These are phyloP conservation scores for Mesopsocus fuscifrons DNA, from an alignment of 2,888 invertebrate genomes.

Conservation along the genomic window DNA sequence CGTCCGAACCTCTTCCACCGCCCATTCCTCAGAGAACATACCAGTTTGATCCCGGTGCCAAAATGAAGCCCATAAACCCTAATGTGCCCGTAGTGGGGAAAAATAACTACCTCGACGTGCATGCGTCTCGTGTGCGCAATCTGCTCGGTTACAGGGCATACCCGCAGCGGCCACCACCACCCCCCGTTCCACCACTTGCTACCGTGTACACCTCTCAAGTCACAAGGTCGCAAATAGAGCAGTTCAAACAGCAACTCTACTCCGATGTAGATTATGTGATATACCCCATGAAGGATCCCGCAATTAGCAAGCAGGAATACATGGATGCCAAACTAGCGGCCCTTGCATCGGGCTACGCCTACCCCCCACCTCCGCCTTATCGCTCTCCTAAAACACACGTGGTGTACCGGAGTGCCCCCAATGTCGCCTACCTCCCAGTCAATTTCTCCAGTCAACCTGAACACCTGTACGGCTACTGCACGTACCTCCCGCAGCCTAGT, in stretches of 20 bases:
- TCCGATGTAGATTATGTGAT: constrained; percentile 86
- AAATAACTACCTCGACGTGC: constrained; percentile 41
- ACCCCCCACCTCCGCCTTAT: constrained; percentile 28
- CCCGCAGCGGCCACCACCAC: constrained; percentile 29
- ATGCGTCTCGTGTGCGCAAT: constrained; percentile 29
- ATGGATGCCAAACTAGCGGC: constrained; percentile 64
- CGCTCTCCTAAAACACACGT: constrained; percentile 46
- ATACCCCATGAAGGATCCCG: constrained; percentile 76
- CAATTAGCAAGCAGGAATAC: constrained; percentile 78
- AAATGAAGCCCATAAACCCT: constrained; percentile 25
- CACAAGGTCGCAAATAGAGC: constrained; percentile 58
- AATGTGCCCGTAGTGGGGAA: constrained; percentile 32
- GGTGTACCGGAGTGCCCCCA: constrained; percentile 68
- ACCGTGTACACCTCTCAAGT: constrained; percentile 51
- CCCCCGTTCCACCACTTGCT: constrained; percentile 45
- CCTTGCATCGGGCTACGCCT: constrained; percentile 15
- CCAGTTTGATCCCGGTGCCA: constrained; percentile 23
- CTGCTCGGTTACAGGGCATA: constrained; percentile 8
- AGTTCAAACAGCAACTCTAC: constrained; percentile 74
- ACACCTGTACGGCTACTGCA: constrained; percentile 1
- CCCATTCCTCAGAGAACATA: constrained; percentile 13
- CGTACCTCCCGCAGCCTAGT: constrained; percentile 29
- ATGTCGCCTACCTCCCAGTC: constrained; percentile 28
- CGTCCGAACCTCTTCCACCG: background rate
- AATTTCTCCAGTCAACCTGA: constrained; percentile 15